These are phyloP conservation scores for Imbricaverruca yamaguchii DNA, from an alignment of 2,888 invertebrate species.

Conservation along the genomic window DNA sequence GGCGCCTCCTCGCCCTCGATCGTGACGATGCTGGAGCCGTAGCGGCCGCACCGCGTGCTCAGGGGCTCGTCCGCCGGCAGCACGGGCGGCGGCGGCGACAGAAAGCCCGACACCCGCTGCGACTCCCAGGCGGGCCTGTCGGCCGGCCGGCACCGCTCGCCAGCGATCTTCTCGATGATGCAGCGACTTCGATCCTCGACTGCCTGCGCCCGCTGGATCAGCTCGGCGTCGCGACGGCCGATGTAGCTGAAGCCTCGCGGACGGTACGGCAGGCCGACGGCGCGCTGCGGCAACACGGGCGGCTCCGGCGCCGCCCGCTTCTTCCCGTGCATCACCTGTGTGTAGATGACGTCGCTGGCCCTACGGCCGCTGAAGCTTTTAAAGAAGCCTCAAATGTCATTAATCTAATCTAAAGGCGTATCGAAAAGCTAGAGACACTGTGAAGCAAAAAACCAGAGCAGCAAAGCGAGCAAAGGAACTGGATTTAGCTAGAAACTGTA, in stretches of 20 bases:
- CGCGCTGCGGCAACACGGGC: not conserved
- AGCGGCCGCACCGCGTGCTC: not conserved
- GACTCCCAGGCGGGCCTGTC: not conserved
- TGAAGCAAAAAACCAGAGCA: no score
- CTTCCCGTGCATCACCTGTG: not conserved
- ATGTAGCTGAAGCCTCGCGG: slow-evolving; percentile 20
- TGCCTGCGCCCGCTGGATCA: not conserved
- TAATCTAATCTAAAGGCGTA: no score
- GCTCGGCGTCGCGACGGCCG: not conserved
- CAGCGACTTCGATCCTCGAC: slow-evolving; percentile 10
- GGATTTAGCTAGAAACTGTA: no score
- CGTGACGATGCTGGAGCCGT: slow-evolving; percentile 18
- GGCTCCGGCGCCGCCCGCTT: not conserved
- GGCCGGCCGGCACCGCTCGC: not conserved
- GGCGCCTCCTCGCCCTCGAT: not conserved
- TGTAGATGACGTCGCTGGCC: slow-evolving; percentile 1
- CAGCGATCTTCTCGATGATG: slow-evolving; percentile 20
- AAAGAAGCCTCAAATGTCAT: no score
- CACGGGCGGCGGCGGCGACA: slow-evolving; percentile 8
- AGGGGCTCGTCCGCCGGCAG: not conserved
- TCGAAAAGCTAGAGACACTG: no score
- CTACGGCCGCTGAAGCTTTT: not conserved
- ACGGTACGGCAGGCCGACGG: not conserved
- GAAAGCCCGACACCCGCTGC: not conserved
- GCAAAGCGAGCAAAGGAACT: no score